Percentiles rank a stretch among this genome's conserved stretches.
These are phyloP conservation scores for Fistularia commersonii DNA, from an alignment of 2,797 vertebrate genomes.

Conservation along the genomic window DNA sequence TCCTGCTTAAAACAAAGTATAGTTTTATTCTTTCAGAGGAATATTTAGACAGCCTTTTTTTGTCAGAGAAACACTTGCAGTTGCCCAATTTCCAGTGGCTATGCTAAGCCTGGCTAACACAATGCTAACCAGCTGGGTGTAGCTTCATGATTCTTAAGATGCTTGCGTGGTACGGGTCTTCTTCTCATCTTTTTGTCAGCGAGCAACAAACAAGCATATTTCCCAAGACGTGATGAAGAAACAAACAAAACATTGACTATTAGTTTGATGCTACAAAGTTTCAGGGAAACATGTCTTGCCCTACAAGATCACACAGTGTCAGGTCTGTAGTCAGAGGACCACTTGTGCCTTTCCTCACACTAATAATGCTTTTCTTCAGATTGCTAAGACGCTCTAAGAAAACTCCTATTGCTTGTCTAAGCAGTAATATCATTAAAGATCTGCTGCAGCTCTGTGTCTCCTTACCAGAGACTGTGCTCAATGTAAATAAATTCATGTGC, in stretches of 20 bases:
- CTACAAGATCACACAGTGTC: constrained; percentile 54
- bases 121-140: background rate
- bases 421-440: constrained; percentile 34
- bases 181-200: no score
- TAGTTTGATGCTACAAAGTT: constrained; percentile 20
- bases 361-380: constrained; percentile 27
- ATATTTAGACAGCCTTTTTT: no score
- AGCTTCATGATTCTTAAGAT: background rate
- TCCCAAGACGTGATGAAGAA: constrained; percentile 5
- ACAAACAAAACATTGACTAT: background rate
- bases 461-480: constrained; percentile 39
- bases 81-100: no score
- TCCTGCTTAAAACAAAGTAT: no score
- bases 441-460: constrained; percentile 24
- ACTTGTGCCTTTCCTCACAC: constrained; percentile 24
- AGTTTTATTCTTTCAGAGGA: no score
- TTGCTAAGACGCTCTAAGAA: constrained; percentile 18
- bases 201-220: constrained; percentile 1
- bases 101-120: no score
- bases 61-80: no score
- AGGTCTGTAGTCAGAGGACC: constrained; percentile 46
- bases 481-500: constrained; percentile 23
- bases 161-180: background rate
- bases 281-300: constrained; percentile 36
- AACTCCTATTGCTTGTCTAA: constrained; percentile 34